Evolutionary conservation across 2,113 vertebrate genomes (phyloP), one percentile per base, ranked within the genome.

Genomic region (Corydoras maculifer): DNA sequence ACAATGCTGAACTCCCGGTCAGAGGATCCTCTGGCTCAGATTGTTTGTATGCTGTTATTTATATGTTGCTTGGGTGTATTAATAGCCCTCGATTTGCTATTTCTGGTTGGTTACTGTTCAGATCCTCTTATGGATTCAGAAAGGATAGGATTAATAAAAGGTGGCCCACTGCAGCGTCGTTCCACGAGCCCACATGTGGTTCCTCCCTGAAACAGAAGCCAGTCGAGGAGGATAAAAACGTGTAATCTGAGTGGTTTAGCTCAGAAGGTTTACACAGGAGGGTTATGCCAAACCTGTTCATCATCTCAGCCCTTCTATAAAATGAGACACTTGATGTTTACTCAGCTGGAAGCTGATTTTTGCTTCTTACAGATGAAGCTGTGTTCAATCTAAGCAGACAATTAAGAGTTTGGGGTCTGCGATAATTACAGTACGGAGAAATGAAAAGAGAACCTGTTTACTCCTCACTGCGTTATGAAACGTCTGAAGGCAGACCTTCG

Each of bases 71-170:
- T 63, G 66, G 13, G 58, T 55, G 51, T 50, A 59, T 25, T 25
- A 25, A 25, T 58, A 51, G 51, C 10, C 3, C 13, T 10, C 3
- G 3, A 53, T 53, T 53, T 53, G 51, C 51, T 53, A 25, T 10
- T 10, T 53, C 29, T 43, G 53, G 62, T 25, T 25, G 18, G 18
- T 25, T 25, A 25, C 18, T 25, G 58, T 59, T 48, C 54, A 69
- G 75, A 68, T 65, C 49, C 58, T 30, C 58, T 63, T 59, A 63
- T 32, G 54, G 65, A 57, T 71, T 58, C 72, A 68, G 63, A 75
- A 43, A 43, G 35, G 35, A 43, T 43, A 43, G 35, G 35, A 43
- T 43, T 78, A 75, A 75, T 71, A 65, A 59, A 75, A 77, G 74
- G 72, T 71, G 57, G 50, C 63, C 65, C 15, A 15, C 15, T 15